These are phyloP conservation scores for Ceryle rudis DNA, from an alignment of 2,797 vertebrate genomes.

Conservation along the genomic window DNA sequence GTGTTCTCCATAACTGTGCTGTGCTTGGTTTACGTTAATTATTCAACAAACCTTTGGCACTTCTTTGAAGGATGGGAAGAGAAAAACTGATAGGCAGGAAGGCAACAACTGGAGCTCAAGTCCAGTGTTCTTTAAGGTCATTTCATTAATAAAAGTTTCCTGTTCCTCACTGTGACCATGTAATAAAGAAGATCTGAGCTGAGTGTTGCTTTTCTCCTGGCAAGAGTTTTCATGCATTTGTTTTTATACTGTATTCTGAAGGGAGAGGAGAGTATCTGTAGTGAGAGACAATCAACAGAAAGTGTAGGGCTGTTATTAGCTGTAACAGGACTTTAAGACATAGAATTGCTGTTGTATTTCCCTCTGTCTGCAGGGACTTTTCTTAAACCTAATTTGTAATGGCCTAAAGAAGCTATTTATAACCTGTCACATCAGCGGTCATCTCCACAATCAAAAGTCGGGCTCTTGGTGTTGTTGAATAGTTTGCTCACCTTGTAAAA, in stretches of 20 bases:
- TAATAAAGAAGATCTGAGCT: background rate
- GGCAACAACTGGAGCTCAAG: background rate
- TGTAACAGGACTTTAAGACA: background rate
- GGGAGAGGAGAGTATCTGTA: background rate
- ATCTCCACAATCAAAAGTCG: background rate
- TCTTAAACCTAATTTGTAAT: background rate
- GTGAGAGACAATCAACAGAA: background rate
- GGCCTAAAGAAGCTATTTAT: background rate
- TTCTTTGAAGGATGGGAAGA: background rate
- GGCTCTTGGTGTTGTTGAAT: background rate
- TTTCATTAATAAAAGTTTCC: background rate
- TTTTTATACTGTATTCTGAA: background rate
- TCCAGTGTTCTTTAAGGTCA: background rate
- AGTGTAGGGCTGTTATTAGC: background rate
- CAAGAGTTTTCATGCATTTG: background rate
- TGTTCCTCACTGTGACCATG: background rate
- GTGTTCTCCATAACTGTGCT: background rate
- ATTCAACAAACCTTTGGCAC: background rate
- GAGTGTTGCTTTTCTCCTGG: background rate
- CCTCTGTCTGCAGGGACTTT: background rate
- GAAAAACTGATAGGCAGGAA: background rate
- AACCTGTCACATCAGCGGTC: background rate
- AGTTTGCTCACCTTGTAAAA: background rate
- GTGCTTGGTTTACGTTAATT: background rate
- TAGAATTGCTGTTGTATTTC: background rate